phyloP scores from a whole-genome alignment of 2,888 invertebrate species.

The Metallyticus violacea region DNA sequence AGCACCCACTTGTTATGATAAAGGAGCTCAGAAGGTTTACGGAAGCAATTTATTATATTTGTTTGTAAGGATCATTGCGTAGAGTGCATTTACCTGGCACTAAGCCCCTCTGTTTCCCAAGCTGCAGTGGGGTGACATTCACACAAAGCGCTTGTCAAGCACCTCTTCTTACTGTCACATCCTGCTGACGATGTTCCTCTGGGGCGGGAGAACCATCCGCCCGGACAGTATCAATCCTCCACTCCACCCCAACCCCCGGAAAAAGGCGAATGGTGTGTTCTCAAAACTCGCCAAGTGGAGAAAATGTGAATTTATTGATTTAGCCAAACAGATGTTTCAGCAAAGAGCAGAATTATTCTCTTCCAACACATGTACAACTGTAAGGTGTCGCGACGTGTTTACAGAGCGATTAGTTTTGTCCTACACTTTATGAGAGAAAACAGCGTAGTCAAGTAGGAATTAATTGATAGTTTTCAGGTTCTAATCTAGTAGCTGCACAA shows the following conservation, averaged over 20 bases:
- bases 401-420: no score
- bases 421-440: no score
- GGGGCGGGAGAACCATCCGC: no score
- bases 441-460: no score
- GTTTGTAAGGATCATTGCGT: background rate
- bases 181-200: background rate
- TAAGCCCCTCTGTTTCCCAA: background rate
- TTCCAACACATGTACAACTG: background rate
- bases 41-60: background rate
- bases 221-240: background rate
- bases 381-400: no score
- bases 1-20: background rate
- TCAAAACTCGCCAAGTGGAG: slow-evolving; percentile 7
- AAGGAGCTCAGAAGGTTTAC: background rate
- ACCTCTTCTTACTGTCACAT: background rate
- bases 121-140: background rate
- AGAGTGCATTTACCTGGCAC: background rate
- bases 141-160: background rate
- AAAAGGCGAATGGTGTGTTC: background rate
- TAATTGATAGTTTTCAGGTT: no score
- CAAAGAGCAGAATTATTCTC: background rate
- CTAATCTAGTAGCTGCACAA: no score
- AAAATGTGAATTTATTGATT: slow-evolving; percentile 21
- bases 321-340: background rate
- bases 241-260: background rate